These are phyloP conservation scores for Disparrhopalites patrizii DNA, from an alignment of 2,888 invertebrate species.

Conservation along the genomic window DNA sequence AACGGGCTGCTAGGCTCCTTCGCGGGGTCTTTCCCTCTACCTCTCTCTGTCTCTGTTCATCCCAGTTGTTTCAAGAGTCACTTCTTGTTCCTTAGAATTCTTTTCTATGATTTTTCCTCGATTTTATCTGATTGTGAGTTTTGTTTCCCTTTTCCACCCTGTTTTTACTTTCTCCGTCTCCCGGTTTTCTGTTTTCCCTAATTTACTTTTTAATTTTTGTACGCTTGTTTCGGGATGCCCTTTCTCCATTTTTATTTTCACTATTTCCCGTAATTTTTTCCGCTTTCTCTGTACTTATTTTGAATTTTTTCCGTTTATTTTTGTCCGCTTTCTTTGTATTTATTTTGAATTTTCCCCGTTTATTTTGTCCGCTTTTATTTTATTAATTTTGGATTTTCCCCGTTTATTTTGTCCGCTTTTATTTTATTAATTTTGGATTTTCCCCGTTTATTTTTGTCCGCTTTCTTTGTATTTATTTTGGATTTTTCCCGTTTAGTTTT, in stretches of 20 bases:
- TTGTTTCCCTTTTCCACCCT: background rate
- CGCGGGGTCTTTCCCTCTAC: too few relatives aligned
- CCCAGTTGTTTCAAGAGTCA: too few relatives aligned
- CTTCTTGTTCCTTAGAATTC: too few relatives aligned
- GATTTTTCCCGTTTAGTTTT: constrained; percentile 7
- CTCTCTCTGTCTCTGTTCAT: too few relatives aligned
- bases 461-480: constrained; percentile 9
- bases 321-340: background rate
- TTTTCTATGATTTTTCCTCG: too few relatives aligned
- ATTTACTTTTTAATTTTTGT: background rate
- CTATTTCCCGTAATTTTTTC: constrained; percentile 9
- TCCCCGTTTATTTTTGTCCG: background rate
- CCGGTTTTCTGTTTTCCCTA: background rate
- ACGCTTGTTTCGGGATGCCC: background rate
- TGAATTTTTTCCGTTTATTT: background rate
- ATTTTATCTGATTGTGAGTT: background rate
- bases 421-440: background rate
- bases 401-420: background rate
- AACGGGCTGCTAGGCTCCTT: too few relatives aligned
- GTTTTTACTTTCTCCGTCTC: background rate
- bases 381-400: background rate
- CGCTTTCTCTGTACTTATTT: background rate
- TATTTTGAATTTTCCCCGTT: background rate
- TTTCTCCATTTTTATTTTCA: background rate
- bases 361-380: background rate